These are phyloP conservation scores for Exephanes ischioxanthus DNA, from an alignment of 2,888 invertebrate species.

Conservation along the genomic window DNA sequence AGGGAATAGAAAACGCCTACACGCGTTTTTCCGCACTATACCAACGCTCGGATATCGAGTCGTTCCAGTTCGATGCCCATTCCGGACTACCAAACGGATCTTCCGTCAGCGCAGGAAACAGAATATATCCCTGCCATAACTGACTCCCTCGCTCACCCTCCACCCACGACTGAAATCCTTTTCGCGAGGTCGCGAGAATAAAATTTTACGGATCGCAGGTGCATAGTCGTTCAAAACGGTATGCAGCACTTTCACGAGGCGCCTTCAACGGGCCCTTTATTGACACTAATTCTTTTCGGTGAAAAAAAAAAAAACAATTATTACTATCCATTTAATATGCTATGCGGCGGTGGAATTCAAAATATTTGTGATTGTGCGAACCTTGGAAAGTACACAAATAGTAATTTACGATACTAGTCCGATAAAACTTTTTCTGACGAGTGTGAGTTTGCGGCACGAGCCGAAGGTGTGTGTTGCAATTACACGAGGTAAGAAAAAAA, in stretches of 20 bases:
- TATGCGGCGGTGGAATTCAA: too few species aligned
- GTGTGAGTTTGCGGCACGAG: too few species aligned
- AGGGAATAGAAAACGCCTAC: constrained; percentile 23
- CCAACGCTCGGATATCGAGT: constrained; percentile 32
- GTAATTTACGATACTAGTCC: too few species aligned
- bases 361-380: too few species aligned
- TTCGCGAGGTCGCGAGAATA: background rate
- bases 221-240: background rate
- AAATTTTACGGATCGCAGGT: background rate
- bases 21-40: background rate
- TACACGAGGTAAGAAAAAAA: too few species aligned
- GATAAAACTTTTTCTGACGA: too few species aligned
- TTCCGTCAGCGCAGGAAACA: background rate
- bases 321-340: background rate
- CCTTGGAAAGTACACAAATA: too few species aligned
- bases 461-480: too few species aligned
- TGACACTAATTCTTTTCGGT: background rate
- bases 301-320: too few species aligned
- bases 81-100: constrained; percentile 20
- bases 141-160: background rate
- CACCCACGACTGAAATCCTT: background rate
- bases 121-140: constrained; percentile 6
- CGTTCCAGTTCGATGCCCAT: constrained; percentile 42
- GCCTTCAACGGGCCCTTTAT: background rate
- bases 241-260: too few species aligned